Base-by-base conservation (phyloP, 1,140 invertebrate species). In the Drosophila tani region DNA sequence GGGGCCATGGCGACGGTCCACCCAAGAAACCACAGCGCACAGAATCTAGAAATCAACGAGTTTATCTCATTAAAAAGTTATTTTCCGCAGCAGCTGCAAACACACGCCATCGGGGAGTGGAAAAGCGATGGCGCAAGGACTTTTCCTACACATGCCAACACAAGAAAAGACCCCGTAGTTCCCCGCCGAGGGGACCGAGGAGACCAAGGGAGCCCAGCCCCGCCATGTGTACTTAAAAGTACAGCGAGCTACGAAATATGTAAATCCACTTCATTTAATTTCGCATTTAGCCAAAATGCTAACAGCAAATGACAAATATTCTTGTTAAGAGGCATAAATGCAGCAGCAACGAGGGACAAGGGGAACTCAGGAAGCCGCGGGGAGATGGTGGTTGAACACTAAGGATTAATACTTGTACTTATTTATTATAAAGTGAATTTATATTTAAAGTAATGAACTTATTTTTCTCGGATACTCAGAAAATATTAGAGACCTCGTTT, bases 11-110 rank as follows among this genome's bases (percentile, higher is more conserved):
- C 47, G 40, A 69, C 58, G 80, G 84, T 87, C 85, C 85, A 81
- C 79, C 85, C 75, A 85, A 79, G 71, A 82, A 85, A 85, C 86
- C 85, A 73, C 83, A 82, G 67, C 80, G 81, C 77, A 74, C 65
- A 91, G 80, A 86, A 90, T 91, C 86, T 91, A 90, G 86, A 90
- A 90, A 90, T 90, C 86, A 90, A 90, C 86, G 86, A 90, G 86
- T 91, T 90, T 90, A 90, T 90, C 86, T 90, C 86, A 90, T 90
- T 91, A 90, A 90, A 90, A 90, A 90, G 86, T 90, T 90, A 90
- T 90, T 90, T 90, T 90, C 86, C 86, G 79, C 86, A 90, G 86
- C 82, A 85, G 85, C 85, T 90, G 85, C 85, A 90, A 84, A 85
- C 71, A 84, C 78, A 79, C 78, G 81, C 77, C 73, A 51, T 60